phyloP scores from a whole-genome alignment of 1,140 invertebrate genomes.

The Calosoma granatense region DNA sequence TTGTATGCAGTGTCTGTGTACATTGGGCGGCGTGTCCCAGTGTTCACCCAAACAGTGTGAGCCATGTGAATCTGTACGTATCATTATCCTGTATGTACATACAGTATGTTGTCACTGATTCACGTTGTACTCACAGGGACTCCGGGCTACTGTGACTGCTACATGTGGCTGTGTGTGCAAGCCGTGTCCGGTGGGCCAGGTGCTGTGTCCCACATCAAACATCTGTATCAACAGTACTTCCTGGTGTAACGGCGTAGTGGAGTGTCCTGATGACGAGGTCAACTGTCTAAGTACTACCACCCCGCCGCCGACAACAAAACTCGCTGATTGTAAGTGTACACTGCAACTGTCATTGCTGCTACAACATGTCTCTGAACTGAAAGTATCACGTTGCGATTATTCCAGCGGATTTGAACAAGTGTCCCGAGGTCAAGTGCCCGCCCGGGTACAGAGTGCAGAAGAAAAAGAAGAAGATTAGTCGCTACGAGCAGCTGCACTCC shows the following conservation, averaged over 20 bases:
- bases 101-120: background rate
- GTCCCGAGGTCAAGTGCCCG: slow-evolving; percentile 18
- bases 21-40: slow-evolving; percentile 52
- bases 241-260: slow-evolving; percentile 74
- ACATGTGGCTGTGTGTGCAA: slow-evolving; percentile 65
- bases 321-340: background rate
- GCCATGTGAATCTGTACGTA: slow-evolving; percentile 46
- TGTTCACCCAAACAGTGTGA: slow-evolving; percentile 59
- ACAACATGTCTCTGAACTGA: background rate
- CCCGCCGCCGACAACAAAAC: slow-evolving; percentile 12
- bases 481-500: slow-evolving; percentile 24
- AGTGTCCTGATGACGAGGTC: slow-evolving; percentile 77
- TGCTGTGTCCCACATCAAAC: slow-evolving; percentile 62
- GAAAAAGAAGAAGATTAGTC: slow-evolving; percentile 28
- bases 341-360: background rate
- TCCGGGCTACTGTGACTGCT: slow-evolving; percentile 39
- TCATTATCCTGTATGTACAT: no score
- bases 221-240: slow-evolving; percentile 57
- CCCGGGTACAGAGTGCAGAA: slow-evolving; percentile 17
- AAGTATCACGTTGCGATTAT: background rate
- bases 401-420: slow-evolving; percentile 11
- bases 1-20: slow-evolving; percentile 69
- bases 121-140: slow-evolving; percentile 31
- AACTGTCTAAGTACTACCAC: slow-evolving; percentile 42
- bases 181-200: slow-evolving; percentile 51